Percentiles rank a stretch among this genome's conserved stretches.
phyloP scores from a whole-genome alignment of 2,888 invertebrate species.

The Agrochola macilenta region DNA sequence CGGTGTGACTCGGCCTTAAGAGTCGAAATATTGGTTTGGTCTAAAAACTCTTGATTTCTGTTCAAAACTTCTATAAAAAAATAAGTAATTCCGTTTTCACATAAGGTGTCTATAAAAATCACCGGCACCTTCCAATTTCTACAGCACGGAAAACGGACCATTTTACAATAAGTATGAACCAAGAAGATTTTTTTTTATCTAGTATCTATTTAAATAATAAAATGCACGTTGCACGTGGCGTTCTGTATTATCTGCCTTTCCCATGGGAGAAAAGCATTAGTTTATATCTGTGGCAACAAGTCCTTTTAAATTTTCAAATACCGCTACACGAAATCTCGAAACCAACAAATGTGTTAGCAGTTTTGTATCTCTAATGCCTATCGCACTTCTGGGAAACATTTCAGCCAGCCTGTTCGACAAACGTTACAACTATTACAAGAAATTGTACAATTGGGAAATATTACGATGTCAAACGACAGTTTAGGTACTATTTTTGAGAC shows the following conservation, averaged over 20 bases:
- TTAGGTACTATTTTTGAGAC: too few species aligned
- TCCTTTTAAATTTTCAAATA: not conserved
- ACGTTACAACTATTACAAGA: slow-evolving; percentile 7
- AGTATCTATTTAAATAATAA: too few species aligned
- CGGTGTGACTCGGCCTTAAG: too few species aligned
- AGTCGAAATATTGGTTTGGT: too few species aligned
- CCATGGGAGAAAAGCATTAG: not conserved
- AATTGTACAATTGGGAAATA: slow-evolving; percentile 43
- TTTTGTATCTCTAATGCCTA: slow-evolving; percentile 27
- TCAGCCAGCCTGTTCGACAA: slow-evolving; percentile 22
- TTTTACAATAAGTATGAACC: not conserved
- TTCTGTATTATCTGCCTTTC: not conserved
- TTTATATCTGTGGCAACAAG: not conserved
- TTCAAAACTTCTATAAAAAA: not conserved
- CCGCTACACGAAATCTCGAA: slow-evolving; percentile 5
- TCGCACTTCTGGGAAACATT: slow-evolving; percentile 45
- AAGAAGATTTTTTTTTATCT: not conserved
- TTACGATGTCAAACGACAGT: slow-evolving; percentile 22
- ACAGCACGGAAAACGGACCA: not conserved
- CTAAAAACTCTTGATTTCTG: not conserved
- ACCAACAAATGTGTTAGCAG: slow-evolving; percentile 22
- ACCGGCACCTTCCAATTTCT: not conserved
- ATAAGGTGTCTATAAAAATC: not conserved
- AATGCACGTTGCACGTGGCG: not conserved
- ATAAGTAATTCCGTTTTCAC: too few species aligned